These are phyloP conservation scores for Bombus impatiens DNA, from an alignment of 1,140 invertebrate species.

Conservation along the genomic window DNA sequence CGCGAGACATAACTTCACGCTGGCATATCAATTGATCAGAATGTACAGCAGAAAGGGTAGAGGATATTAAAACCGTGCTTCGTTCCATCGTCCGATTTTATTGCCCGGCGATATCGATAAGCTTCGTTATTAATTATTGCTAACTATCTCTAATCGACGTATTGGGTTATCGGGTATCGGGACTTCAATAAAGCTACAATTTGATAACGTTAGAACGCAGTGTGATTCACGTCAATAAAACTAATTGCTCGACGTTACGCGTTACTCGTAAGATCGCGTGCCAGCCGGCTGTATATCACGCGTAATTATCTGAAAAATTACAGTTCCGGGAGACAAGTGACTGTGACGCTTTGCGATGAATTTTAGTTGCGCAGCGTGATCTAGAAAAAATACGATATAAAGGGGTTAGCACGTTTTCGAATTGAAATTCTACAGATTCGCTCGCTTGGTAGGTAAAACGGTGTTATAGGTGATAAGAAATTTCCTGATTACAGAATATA, in stretches of 20 bases:
- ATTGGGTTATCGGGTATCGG: constrained; percentile 49
- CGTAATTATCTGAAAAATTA: constrained; percentile 39
- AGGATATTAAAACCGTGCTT: constrained; percentile 40
- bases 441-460: no score
- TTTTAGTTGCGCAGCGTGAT: background rate
- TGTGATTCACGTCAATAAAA: constrained; percentile 43
- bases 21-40: constrained; percentile 32
- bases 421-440: background rate
- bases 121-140: constrained; percentile 50
- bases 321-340: constrained; percentile 11
- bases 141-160: constrained; percentile 43
- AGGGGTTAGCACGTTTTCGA: background rate
- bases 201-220: constrained; percentile 30
- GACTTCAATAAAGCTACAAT: constrained; percentile 34
- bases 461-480: background rate
- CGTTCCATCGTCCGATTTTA: constrained; percentile 39
- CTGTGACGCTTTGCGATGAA: constrained; percentile 10
- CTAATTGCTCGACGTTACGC: constrained; percentile 12
- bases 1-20: background rate
- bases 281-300: background rate
- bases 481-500: background rate
- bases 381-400: background rate
- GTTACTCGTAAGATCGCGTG: constrained; percentile 43
- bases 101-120: constrained; percentile 37
- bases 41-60: background rate